phyloP scores from a whole-genome alignment of 2,797 vertebrate genomes.

The Lepus townsendii region DNA sequence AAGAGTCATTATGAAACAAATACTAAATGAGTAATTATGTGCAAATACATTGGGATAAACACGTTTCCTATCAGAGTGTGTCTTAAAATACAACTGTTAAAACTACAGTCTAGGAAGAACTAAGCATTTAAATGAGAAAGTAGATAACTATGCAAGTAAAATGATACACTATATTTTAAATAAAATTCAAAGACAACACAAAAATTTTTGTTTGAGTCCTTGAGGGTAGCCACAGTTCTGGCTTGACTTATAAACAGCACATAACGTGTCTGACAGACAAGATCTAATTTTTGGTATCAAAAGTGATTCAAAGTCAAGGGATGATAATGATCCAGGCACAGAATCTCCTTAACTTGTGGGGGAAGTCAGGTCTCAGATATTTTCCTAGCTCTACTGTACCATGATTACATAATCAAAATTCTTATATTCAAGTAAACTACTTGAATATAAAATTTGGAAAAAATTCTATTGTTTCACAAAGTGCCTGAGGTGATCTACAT shows the following conservation, averaged over 20 bases:
- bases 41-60: background rate
- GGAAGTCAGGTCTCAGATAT: background rate
- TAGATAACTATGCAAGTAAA: background rate
- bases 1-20: constrained; percentile 42
- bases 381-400: background rate
- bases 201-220: background rate
- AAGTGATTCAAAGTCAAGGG: background rate
- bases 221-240: background rate
- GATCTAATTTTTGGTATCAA: background rate
- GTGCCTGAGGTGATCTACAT: background rate
- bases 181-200: background rate
- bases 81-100: background rate
- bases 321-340: background rate
- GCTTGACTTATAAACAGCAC: background rate
- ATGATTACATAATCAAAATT: background rate
- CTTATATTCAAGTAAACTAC: background rate
- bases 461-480: background rate
- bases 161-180: background rate
- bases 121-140: constrained; percentile 14
- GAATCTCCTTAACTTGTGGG: background rate
- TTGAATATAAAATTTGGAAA: constrained; percentile 33
- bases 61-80: background rate
- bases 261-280: background rate
- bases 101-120: background rate
- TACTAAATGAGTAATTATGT: background rate